Evolutionary conservation across 2,113 vertebrate genomes (phyloP), one percentile per base, ranked within the genome.

Genomic region (Fulica atra): DNA sequence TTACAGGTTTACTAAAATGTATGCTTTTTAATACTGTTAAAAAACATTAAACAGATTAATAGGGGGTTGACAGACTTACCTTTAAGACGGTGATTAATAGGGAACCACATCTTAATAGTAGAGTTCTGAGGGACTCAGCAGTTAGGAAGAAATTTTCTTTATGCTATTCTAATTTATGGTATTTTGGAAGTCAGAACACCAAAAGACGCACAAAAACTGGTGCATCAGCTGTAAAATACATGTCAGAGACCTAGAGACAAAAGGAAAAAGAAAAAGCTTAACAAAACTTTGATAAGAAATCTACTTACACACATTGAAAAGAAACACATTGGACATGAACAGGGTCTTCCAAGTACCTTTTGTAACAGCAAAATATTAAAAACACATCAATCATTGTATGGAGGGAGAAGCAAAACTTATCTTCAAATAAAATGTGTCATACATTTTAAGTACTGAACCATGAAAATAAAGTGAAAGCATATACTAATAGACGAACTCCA

Each of bases 351-450:
- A 68, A 86, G 83, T 20, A 35, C 7, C 1, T 79, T 91, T 53
- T 21, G 0, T 15, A 66, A 31, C 60, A 51, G 50, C 35, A 64
- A 40, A 69, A 38, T 13, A 7, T 0, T 2, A 2, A 0, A 25
- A 81, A 44, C 2, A 10, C 38, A 6, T 46, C 16, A 36, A 31
- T 14, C 5, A n/a, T 6, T 11, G 0, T 31, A 51, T 24, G 20
- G 11, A 68, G 25, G 7, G 16, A 86, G 35, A 54, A 65, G 23
- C 2, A 26, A 57, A 82, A 74, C n/a, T 53, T 53, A 66, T 61
- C 70, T 79, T 51, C 20, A 28, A 4, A 36, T 36, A 13, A 81
- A 69, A 69, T 21, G 0, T 51, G 10, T 31, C 33, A 81, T 10
- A 31, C 2, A 36, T 56, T 84, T 65, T 36, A 81, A 42, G 35